These are phyloP conservation scores for Epicauta chinensis DNA, from an alignment of 1,140 invertebrate genomes.

Conservation along the genomic window DNA sequence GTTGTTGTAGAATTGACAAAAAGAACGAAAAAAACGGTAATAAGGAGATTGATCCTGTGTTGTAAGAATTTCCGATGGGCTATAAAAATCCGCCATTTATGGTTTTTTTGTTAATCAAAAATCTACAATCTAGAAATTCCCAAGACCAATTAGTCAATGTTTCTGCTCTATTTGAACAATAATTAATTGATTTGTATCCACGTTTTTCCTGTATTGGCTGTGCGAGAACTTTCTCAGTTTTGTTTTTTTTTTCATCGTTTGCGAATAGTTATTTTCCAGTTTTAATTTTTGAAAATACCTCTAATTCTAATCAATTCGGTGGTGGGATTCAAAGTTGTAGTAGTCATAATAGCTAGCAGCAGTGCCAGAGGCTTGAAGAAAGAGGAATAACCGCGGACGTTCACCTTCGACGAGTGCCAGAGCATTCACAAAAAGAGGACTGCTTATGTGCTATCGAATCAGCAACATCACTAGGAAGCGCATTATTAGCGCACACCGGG, in stretches of 20 bases:
- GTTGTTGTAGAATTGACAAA: not conserved
- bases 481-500: constrained; percentile 25
- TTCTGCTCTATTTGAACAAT: too few species aligned
- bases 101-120: not conserved
- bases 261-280: too few species aligned
- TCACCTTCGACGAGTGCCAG: constrained; percentile 30
- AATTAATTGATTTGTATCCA: too few species aligned
- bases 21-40: not conserved
- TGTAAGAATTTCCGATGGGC: not conserved
- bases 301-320: too few species aligned
- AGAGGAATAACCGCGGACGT: constrained; percentile 38
- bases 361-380: constrained; percentile 23
- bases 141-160: too few species aligned
- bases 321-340: too few species aligned
- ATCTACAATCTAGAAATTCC: too few species aligned
- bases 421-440: constrained; percentile 30
- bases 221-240: too few species aligned
- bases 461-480: constrained; percentile 34
- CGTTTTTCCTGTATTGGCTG: too few species aligned
- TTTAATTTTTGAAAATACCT: too few species aligned
- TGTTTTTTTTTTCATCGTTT: too few species aligned
- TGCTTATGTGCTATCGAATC: constrained; percentile 28
- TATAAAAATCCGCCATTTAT: not conserved
- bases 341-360: constrained; percentile 23
- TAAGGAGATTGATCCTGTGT: not conserved